Base-by-base conservation (phyloP, 1,140 invertebrate genomes). In the Onthophagus taurus region DNA sequence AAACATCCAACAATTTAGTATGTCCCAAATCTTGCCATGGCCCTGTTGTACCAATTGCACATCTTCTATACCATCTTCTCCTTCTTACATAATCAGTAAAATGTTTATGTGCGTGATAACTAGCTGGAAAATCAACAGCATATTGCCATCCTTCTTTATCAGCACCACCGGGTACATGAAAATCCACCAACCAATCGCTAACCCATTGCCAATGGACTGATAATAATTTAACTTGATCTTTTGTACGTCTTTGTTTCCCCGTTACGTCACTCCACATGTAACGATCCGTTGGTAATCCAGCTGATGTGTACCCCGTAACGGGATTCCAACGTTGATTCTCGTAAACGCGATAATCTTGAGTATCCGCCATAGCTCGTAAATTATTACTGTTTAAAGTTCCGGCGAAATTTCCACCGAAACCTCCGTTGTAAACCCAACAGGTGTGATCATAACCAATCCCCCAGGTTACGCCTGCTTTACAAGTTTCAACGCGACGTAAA, bases 291-390 rank as follows among this genome's bases (percentile, higher is more conserved):
- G 89, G 89, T 35, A 93, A 67, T 18, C 86, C 81, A 58, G 83
- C 79, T 6, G 80, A 75, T 1, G 85, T 86, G 58, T 90, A 94
- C 12, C 90, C 89, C 46, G 84, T 83, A 1, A 93, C 70, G 6
- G 81, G 87, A 75, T 92, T 93, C 90, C 90, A 95, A 35, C 89
- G 72, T 66, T 95, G 89, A 62, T 94, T 93, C 70, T 95, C 90
- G 65, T 93, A 95, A 4, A 91, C 82, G 59, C 82, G 83, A 63
- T 86, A 87, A 55, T 79, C 81, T 59, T 87, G 82, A 6, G 80
- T 82, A 61, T 92, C 88, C 13, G 76, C 75, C 82, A 90, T 88
- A 3, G 77, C 56, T 64, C 87, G 74, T 20, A 89, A 79, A 45
- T 79, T 81, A 12, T 75, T 70, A 53, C 76, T 82, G 48, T 75